These are phyloP conservation scores for Myodes glareolus DNA, from an alignment of 2,113 vertebrate species.

Conservation along the genomic window DNA sequence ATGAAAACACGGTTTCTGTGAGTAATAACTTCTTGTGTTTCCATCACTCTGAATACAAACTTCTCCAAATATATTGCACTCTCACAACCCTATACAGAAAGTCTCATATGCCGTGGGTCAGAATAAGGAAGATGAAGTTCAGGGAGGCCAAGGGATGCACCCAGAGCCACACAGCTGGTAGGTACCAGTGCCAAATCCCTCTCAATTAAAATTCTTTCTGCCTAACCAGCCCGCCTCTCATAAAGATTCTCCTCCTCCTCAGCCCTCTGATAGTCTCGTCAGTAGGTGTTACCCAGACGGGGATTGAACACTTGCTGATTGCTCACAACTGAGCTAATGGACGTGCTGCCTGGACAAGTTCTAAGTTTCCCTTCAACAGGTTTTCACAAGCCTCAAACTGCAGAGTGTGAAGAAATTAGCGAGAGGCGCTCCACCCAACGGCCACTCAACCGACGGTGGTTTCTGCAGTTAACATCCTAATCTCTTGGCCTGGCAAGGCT, in stretches of 20 bases:
- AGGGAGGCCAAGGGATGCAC: neutral
- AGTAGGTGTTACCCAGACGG: neutral
- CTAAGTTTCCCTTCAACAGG: constrained; percentile 52
- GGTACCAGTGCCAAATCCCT: neutral
- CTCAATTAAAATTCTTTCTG: constrained; percentile 30
- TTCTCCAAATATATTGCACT: neutral
- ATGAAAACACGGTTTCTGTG: neutral
- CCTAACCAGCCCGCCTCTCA: neutral
- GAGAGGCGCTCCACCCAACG: constrained; percentile 45
- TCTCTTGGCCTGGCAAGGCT: neutral
- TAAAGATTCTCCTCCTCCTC: neutral
- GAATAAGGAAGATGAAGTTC: neutral
- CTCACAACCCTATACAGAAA: neutral
- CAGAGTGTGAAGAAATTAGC: constrained; percentile 5
- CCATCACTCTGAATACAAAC: neutral
- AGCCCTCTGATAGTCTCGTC: neutral
- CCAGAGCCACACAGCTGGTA: neutral
- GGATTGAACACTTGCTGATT: constrained; percentile 35
- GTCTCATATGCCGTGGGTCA: neutral
- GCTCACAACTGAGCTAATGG: constrained; percentile 45
- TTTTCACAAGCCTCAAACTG: constrained; percentile 58
- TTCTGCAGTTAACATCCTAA: constrained; percentile 20
- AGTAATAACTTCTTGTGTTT: neutral
- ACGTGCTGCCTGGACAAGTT: constrained; percentile 43
- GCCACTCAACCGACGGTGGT: neutral